Evolutionary conservation across 2,888 invertebrate species (phyloP), one percentile per base, ranked within the genome.

Genomic region (Drosophila lacicola): DNA sequence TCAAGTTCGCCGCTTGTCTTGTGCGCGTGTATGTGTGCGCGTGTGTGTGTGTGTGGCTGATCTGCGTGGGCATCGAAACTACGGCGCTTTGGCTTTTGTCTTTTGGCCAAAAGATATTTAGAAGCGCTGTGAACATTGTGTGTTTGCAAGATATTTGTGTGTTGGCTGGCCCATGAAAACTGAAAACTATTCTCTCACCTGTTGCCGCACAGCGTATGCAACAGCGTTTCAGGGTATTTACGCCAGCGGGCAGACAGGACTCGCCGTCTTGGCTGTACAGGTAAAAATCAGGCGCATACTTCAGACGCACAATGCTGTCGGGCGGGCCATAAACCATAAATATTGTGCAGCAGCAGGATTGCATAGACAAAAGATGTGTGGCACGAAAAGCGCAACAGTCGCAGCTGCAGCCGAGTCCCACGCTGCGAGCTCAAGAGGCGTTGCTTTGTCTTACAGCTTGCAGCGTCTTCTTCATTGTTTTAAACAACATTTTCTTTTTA

Each of bases 1-100:
- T 77, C 74, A 85, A 84, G 80, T 84, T 77, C 73, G 73, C 83
- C 72, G 74, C 68, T 55, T 57, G 62, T 51, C 69, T 46, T 53
- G 47, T 42, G 29, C 49, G 47, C 49, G 17, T 33, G 14, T 56
- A 29, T 61, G 25, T 45, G 41, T 17, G 51, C 49, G 34, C 41
- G 39, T 62, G 42, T 56, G 21, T 66, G 13, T 51, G 37, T 60
- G 41, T 63, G 45, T 62, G 66, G 29, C 45, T 80, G 78, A 87
- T 73, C 83, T 88, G 83, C 86, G 83, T 84, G 88, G 83, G 83
- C 80, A 65, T 58, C 50, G 46, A 51, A 74, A 64, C 78, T 70
- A 77, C 70, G 83, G 80, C 86, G 81, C 83, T 82, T 80, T 79
- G 67, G 70, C 78, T 71, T 82, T 80, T 88, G 88, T 88, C 70